Evolutionary conservation across 2,888 invertebrate species (phyloP), one percentile per base, ranked within the genome.

Genomic region (Aphodius granarius): DNA sequence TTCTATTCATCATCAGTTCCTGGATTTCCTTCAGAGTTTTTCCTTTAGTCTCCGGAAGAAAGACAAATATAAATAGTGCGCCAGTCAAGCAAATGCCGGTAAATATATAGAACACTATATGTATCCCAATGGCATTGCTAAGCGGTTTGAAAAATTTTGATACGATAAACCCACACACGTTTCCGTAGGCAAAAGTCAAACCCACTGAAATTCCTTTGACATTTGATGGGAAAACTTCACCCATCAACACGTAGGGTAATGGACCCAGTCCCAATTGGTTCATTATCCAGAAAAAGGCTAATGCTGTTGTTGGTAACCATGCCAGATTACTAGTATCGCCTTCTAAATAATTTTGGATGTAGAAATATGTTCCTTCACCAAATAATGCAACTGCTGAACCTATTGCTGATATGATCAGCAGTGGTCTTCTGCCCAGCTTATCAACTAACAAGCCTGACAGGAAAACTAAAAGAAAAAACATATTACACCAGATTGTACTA

Each of bases 41-140:
- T 0, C 90, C 91, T 81, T 89, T 91, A 0, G 92, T 92, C 83
- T 92, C 92, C 1, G 92, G 92, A 1, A 92, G 90, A 76, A 87
- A 85, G 73, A 89, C 88, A 76, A 88, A 87, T 66, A 91, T 89
- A 79, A 91, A 92, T 16, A 89, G 81, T 3, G 91, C 84, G 0
- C 92, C 92, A 0, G 88, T 76, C 78, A 89, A 89, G 17, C 90
- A 90, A 5, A 90, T 86, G 5, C 83, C 76, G 0, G 90, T 89
- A 78, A 91, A 92, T 76, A 89, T 88, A 86, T 89, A 90, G 79
- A 92, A 92, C 4, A 90, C 89, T 0, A 89, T 87, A 79, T 90
- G 89, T 75, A 91, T 89, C 0, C 92, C 92, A 65, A 88, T 89
- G 0, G 83, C 81, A 65, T 91, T 89, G 68, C 89, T 89, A 0